phyloP scores from a whole-genome alignment of 2,797 vertebrate species.

The Pitangus sulphuratus region DNA sequence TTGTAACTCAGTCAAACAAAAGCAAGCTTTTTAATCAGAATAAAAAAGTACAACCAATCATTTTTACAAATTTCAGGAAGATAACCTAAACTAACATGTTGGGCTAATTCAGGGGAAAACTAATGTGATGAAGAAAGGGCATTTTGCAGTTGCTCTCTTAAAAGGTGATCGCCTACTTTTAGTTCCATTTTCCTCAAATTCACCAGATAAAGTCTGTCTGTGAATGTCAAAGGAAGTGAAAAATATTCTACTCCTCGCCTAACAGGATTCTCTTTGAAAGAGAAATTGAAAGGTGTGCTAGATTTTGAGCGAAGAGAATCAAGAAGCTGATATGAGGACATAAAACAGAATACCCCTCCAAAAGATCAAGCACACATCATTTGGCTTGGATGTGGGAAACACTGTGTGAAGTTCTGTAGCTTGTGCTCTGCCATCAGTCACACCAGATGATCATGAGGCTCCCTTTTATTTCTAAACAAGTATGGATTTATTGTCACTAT shows the following conservation, averaged over 20 bases:
- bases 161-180: neutral
- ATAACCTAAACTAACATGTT: neutral
- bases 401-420: neutral
- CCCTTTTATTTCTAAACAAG: constrained; percentile 18
- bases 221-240: neutral
- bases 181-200: neutral
- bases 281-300: neutral
- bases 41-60: neutral
- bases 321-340: neutral
- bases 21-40: neutral
- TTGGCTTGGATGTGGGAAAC: neutral
- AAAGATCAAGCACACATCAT: neutral
- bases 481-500: constrained; percentile 15
- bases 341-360: neutral
- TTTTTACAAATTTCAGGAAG: neutral
- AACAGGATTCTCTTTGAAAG: neutral
- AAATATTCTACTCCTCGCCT: neutral
- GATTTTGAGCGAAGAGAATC: neutral
- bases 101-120: neutral
- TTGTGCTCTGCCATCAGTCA: neutral
- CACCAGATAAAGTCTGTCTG: neutral
- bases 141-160: neutral
- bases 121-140: neutral
- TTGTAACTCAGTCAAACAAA: neutral
- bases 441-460: neutral